Conservation (phyloP, 2,113 vertebrate species). For the Scalopus aquaticus region DNA sequence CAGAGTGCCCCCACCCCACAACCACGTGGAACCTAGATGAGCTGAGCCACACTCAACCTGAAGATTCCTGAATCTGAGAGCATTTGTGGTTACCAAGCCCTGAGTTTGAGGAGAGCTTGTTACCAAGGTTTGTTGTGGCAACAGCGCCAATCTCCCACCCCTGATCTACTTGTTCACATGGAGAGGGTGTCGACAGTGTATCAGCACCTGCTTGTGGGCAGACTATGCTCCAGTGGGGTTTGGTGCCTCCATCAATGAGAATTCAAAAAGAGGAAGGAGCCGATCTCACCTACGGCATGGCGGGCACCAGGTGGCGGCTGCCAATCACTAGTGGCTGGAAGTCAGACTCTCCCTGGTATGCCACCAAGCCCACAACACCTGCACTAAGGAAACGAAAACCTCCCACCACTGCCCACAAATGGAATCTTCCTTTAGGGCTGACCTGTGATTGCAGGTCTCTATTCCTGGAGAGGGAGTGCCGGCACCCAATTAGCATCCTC, state of each 20-base stretch:
- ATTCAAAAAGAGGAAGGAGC: background rate
- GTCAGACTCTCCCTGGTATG: no score
- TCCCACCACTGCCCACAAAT: background rate
- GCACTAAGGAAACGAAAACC: background rate
- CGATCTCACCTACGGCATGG: rapidly evolving
- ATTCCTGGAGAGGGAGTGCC: background rate
- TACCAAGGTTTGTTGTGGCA: background rate
- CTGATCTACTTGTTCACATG: background rate
- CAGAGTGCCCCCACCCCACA: background rate
- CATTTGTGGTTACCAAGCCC: background rate
- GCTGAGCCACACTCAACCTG: background rate
- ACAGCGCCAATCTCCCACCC: background rate
- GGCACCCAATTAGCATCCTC: background rate
- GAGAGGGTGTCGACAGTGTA: background rate
- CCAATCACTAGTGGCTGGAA: background rate
- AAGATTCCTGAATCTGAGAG: no score
- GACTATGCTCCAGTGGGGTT: background rate
- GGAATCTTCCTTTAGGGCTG: background rate
- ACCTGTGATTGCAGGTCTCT: background rate
- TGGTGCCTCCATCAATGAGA: background rate
- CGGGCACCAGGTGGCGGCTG: background rate
- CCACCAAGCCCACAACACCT: background rate
- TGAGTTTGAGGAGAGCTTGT: background rate
- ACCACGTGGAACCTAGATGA: rapidly evolving
- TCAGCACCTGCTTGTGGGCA: background rate